Evolutionary conservation across 2,797 vertebrate genomes (phyloP), one percentile per base, ranked within the genome.

Genomic region (Enteromius anoplus): DNA sequence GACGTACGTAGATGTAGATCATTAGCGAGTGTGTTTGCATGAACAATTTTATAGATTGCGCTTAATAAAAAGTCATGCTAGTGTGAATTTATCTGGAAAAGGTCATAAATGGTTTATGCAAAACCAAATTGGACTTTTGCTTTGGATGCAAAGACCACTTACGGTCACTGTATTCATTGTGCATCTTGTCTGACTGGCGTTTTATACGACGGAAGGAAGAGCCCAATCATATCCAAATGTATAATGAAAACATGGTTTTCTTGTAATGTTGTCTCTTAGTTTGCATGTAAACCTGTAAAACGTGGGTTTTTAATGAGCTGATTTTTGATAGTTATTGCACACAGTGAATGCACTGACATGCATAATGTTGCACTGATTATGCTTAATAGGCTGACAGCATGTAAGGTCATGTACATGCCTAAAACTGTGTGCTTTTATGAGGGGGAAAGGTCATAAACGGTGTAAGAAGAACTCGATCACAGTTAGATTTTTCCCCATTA

Each of bases 381-480:
- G 51, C 66, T 69, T 80, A 80, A 58, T 80, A 58, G 29, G n/a
- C 51, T 40, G 32, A 78, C 76, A 66, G 60, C 77, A 79, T 79
- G 47, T 79, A 68, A 68, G 32, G 77, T 68, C 77, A 79, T 53
- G 77, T 79, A 68, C n/a, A 42, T 76, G n/a, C 32, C 64, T 53
- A 53, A 40, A 79, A 53, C 29, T 29, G 49, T 45, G 47, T 58
- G 66, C 51, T 55, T 68, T 71, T 23, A 71, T 26, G 51, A 70
- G 32, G 17, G 34, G 17, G 34, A 80, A 71, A 70, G 51, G 65
- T 71, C 51, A 71, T 29, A 58, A 80, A 55, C 0, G 8, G 14
- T 69, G 32, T 79, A 80, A 29, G 47, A 9, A 58, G 65, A 80
- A 45, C 66, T 29, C n/a, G 12, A 47, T 49, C 42, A 1, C 42